A percentile compares a stretch with the other conserved stretches of the same genome.
Evolutionary conservation across 1,140 invertebrate species (phyloP).

Genomic region (Pogonomyrmex barbatus): DNA sequence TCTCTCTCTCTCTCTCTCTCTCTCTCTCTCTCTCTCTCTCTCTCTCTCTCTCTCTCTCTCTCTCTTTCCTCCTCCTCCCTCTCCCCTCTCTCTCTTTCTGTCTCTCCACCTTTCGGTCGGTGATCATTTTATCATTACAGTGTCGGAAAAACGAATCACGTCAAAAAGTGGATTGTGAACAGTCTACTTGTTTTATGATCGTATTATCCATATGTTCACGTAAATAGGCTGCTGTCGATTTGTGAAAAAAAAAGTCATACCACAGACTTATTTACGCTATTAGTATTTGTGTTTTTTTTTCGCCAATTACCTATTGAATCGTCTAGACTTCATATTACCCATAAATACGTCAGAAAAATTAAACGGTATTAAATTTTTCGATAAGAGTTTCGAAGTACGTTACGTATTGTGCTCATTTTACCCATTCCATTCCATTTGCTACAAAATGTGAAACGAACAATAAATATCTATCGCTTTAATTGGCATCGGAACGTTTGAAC

Average conservation of each 20-base stretch:
- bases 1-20: not conserved
- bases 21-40: not conserved
- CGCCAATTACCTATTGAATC: not conserved
- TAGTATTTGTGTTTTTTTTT: slow-evolving; percentile 9
- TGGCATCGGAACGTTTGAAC: not conserved
- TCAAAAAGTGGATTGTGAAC: slow-evolving; percentile 28
- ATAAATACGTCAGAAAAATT: not conserved
- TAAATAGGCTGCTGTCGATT: not conserved
- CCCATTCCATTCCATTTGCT: not conserved
- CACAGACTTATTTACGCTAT: slow-evolving; percentile 24
- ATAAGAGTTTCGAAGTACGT: not conserved
- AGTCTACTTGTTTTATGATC: slow-evolving; percentile 26
- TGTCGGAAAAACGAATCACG: slow-evolving; percentile 39
- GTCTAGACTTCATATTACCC: slow-evolving; percentile 47
- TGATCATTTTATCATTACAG: not conserved
- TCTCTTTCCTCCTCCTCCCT: not conserved
- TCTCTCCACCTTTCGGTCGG: not conserved
- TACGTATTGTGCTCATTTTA: not conserved
- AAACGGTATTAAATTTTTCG: not conserved
- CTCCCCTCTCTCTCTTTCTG: not conserved
- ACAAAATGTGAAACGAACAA: not conserved
- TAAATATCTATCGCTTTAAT: not conserved
- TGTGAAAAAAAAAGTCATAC: slow-evolving; percentile 26
- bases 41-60: not conserved
- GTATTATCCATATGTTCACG: slow-evolving; percentile 21